phyloP scores from a whole-genome alignment of 2,113 vertebrate genomes.

The Amphiprion percula region DNA sequence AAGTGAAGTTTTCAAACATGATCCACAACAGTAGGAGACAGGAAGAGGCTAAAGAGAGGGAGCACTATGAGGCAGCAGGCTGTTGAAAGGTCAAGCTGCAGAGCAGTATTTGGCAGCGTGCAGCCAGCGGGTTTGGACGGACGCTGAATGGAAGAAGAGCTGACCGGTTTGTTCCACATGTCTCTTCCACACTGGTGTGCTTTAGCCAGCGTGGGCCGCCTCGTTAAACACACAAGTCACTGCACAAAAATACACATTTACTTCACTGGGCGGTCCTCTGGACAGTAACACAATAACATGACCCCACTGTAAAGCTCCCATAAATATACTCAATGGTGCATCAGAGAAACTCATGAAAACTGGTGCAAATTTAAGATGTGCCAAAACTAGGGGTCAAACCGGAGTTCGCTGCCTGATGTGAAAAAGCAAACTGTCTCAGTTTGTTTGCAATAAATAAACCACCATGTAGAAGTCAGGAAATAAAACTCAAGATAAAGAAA shows the following conservation, averaged over 20 bases:
- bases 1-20: too few relatives aligned
- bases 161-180: slow-evolving; percentile 80
- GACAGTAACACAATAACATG: slow-evolving; percentile 62
- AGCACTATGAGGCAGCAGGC: slow-evolving; percentile 18
- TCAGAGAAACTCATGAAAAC: slow-evolving; percentile 33
- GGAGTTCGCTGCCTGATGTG: slow-evolving; percentile 17
- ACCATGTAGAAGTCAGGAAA: slow-evolving; percentile 11
- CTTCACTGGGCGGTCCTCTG: slow-evolving; percentile 62
- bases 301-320: slow-evolving; percentile 53
- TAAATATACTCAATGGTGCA: slow-evolving; percentile 61
- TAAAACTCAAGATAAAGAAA: neutral
- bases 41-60: neutral
- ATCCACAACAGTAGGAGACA: neutral
- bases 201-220: slow-evolving; percentile 57
- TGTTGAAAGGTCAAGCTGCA: neutral
- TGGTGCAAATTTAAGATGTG: slow-evolving; percentile 19
- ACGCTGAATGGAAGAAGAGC: slow-evolving; percentile 59
- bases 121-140: slow-evolving; percentile 19
- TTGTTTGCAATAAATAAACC: slow-evolving; percentile 61
- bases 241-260: slow-evolving; percentile 70
- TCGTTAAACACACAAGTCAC: slow-evolving; percentile 68
- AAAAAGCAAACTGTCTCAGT: slow-evolving; percentile 44
- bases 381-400: slow-evolving; percentile 42
- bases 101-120: slow-evolving; percentile 51
- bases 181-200: slow-evolving; percentile 34